Conservation (phyloP, 1,140 invertebrate species). For the Luehdorfia chinensis region DNA sequence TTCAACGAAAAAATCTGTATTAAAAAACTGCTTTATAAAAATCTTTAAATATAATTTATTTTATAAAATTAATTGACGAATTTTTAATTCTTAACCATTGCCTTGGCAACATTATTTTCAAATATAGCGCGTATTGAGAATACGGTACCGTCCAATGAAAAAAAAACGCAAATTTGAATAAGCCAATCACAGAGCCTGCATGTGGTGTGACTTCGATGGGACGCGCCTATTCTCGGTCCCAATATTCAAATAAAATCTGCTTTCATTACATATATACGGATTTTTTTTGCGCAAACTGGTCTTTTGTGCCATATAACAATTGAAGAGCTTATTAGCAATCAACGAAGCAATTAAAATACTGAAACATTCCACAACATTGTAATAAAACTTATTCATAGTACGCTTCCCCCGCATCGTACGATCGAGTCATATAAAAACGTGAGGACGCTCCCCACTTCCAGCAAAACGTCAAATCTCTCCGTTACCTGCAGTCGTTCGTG, state of each 20-base stretch:
- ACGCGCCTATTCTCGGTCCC: constrained; percentile 37
- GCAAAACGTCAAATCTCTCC: constrained; percentile 64
- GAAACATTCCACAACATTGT: constrained; percentile 28
- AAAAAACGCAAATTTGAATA: constrained; percentile 19
- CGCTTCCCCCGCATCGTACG: constrained; percentile 68
- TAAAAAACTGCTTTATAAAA: too few species aligned
- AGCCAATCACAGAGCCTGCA: constrained; percentile 49
- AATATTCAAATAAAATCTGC: constrained; percentile 22
- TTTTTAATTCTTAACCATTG: too few species aligned
- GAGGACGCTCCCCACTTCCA: constrained; percentile 58
- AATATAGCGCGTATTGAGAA: constrained; percentile 37
- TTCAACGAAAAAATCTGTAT: too few species aligned
- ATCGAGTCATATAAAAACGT: constrained; percentile 69
- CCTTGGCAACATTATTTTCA: constrained; percentile 19
- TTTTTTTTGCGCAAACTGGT: constrained; percentile 20
- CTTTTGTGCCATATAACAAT: constrained; percentile 6
- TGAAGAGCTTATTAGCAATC: constrained; percentile 20
- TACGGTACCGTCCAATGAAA: constrained; percentile 43
- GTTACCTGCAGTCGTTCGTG: constrained; percentile 50
- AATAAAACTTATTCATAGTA: constrained; percentile 56
- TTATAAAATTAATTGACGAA: too few species aligned
- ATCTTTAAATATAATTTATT: too few species aligned
- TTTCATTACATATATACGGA: constrained; percentile 33
- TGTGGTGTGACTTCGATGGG: constrained; percentile 69
- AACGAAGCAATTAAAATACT: constrained; percentile 24